Base-by-base conservation (phyloP, 2,113 vertebrate species). In the Passer montanus region DNA sequence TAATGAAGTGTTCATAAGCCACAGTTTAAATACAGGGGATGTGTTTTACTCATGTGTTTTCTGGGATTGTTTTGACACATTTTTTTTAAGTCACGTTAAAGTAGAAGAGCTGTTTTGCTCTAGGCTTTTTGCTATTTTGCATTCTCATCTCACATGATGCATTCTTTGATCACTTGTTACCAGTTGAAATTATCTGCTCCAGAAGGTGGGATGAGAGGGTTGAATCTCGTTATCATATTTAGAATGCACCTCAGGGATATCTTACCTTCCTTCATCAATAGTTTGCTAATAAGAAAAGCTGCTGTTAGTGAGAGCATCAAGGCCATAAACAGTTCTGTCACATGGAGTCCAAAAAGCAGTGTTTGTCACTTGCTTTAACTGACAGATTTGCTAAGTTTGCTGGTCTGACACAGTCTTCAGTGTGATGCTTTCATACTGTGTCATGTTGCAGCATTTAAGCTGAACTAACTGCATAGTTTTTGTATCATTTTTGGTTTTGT, bases 61-160 rank as follows among this genome's bases (percentile, higher is more conserved):
- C 50, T 67, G 26, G 73, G 20, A 63, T 15, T 70, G 31, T 89
- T 93, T 76, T 68, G 62, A 84, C 88, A 59, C 33, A 21, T 53
- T 94, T 93, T 19, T 47, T 96, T 93, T 46, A 87, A 89, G 68
- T 80, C 31, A 31, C 10, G 27, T 75, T 91, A 46, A 95, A 91
- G 20, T 73, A 80, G 88, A 84, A 91, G 47, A n/a, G 47, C 3
- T 56, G 11, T 18, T 52, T 53, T 49, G 31, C 76, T 39, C 2
- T 30, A 68, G 50, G 35, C 27, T 59, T 77, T 88, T 56, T 63
- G 24, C 46, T 49, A 2, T 24, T 90, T 62, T 58, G 27, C 37
- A 27, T 90, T 93, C 74, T 77, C 10, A 26, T 56, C 39, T 87
- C 30, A 16, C 27, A 47, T 47, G 26, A 21, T 1, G 5, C 67